Percentiles rank a stretch among this genome's conserved stretches.
Evolutionary conservation across 92 coral and sea anemone genomes (phyloP).

Genomic region (Montipora capitata): DNA sequence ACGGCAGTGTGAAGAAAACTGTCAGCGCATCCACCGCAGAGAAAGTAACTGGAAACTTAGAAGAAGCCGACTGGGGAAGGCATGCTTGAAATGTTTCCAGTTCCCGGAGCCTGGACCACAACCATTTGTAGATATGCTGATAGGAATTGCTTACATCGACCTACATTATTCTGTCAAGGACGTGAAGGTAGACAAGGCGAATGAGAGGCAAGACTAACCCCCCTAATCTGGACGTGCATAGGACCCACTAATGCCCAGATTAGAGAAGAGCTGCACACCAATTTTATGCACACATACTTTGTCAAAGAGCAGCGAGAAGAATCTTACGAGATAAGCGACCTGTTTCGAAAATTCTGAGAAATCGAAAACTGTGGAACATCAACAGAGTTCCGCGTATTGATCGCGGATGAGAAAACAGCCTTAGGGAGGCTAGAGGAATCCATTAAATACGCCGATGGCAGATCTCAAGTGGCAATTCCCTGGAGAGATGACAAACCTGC

Average conservation of each 20-base stretch:
- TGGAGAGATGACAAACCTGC: conserved; percentile 52
- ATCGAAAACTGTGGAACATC: conserved; percentile 37
- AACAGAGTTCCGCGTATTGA: background rate
- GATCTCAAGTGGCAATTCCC: conserved; percentile 70
- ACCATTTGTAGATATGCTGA: no score
- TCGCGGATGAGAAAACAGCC: conserved; percentile 39
- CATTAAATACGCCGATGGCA: conserved; percentile 41
- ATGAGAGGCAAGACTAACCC: conserved; percentile 68
- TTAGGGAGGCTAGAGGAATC: conserved; percentile 49
- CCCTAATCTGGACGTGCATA: conserved; percentile 74
- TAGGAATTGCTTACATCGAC: conserved; percentile 66
- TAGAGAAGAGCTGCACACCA: conserved; percentile 19
- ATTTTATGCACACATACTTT: conserved; percentile 41
- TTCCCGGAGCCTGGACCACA: conserved; percentile 26
- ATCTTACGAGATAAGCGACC: conserved; percentile 32
- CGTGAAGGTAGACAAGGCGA: conserved; percentile 60
- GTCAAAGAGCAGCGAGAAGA: conserved; percentile 3
- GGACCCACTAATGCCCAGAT: conserved; percentile 9
- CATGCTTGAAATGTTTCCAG: conserved; percentile 8
- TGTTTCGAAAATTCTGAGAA: conserved; percentile 71
- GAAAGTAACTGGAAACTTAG: conserved; percentile 58
- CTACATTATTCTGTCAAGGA: conserved; percentile 63
- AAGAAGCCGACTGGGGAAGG: conserved; percentile 45
- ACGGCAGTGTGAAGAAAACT: conserved; percentile 40
- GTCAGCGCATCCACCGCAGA: conserved; percentile 56